These are phyloP conservation scores for Pholis gunnellus DNA, from an alignment of 2,113 vertebrate species.

Conservation along the genomic window DNA sequence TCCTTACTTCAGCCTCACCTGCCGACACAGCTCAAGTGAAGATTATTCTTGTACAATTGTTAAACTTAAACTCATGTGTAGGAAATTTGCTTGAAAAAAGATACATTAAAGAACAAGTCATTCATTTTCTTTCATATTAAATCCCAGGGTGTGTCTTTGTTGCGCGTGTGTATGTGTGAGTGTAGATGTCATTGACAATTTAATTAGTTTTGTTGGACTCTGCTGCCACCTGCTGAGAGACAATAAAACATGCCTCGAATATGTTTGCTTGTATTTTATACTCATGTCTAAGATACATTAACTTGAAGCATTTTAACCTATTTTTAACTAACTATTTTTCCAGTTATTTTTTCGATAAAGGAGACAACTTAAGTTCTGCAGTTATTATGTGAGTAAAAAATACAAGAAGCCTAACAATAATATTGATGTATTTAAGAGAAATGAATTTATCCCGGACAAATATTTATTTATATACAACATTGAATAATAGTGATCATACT, in stretches of 20 bases:
- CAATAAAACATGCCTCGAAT: neutral
- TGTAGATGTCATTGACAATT: neutral
- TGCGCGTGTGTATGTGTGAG: neutral
- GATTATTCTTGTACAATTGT: neutral
- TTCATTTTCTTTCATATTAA: neutral
- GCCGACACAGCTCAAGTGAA: neutral
- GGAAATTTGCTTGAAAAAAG: neutral
- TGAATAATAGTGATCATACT: neutral
- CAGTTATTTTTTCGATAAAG: neutral
- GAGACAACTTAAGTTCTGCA: neutral
- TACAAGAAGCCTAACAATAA: neutral
- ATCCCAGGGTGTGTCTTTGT: neutral
- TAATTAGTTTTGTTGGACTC: neutral
- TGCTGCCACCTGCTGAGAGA: slow-evolving; percentile 52
- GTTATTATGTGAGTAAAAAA: neutral
- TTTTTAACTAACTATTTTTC: neutral
- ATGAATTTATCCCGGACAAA: neutral
- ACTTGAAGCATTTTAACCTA: neutral
- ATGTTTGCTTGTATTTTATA: neutral
- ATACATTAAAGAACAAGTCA: neutral
- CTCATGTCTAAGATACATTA: neutral
- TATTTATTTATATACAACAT: neutral
- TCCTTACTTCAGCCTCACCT: neutral
- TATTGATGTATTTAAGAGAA: neutral
- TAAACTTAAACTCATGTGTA: neutral